phyloP scores from a whole-genome alignment of 2,113 vertebrate genomes.

The Grallaria varia region DNA sequence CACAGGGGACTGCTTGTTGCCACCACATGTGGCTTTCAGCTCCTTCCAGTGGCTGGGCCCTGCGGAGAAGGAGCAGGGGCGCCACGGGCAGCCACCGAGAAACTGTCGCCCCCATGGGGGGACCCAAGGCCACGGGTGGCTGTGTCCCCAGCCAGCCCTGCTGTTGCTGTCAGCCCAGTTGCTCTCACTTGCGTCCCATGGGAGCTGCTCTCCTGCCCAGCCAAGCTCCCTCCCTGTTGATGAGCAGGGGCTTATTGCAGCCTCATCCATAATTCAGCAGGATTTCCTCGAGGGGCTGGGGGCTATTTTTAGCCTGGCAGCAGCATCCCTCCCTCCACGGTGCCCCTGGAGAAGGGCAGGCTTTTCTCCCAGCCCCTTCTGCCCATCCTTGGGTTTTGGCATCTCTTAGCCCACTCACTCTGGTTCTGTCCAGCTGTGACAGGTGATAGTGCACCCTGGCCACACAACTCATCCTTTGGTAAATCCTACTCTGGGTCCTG shows the following conservation, averaged over 20 bases:
- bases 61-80: not conserved
- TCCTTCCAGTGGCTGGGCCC: conserved; percentile 73
- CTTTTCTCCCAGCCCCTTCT: not conserved
- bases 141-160: not conserved
- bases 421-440: not conserved
- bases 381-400: fast-evolving
- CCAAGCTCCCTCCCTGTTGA: not conserved
- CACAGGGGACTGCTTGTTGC: conserved; percentile 80
- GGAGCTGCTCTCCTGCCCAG: not conserved
- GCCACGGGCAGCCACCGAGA: fast-evolving
- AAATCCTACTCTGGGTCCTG: not conserved
- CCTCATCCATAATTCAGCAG: conserved; percentile 42
- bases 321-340: not conserved
- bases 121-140: not conserved
- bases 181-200: fast-evolving
- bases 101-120: not conserved
- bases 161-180: not conserved
- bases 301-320: conserved; percentile 7
- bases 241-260: not conserved
- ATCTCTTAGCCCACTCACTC: fast-evolving
- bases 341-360: not conserved
- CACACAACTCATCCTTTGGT: not conserved
- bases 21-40: conserved; percentile 32
- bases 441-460: not conserved
- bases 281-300: not conserved